Percentiles rank a stretch among this genome's conserved stretches.
Evolutionary conservation across 2,888 invertebrate genomes (phyloP).

Genomic region (Cantharis lateralis): DNA sequence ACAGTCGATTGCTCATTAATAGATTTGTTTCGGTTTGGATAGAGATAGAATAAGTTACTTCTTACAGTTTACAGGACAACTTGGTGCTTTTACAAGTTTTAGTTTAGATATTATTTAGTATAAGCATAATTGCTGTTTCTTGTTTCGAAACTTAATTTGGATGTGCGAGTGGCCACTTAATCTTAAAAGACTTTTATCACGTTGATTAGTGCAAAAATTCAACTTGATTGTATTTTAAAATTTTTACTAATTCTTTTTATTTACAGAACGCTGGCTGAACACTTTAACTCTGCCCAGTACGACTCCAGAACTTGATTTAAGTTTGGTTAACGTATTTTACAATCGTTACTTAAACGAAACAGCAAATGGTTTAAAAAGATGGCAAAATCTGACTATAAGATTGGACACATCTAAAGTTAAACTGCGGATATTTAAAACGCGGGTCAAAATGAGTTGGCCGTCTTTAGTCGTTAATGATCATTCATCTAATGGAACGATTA

Average conservation of each 20-base stretch:
- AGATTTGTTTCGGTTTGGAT: no score
- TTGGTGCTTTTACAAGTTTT: no score
- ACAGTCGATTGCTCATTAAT: no score
- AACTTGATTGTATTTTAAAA: background rate
- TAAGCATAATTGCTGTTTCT: no score
- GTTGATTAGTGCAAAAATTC: background rate
- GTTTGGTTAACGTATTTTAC: slow-evolving; percentile 66
- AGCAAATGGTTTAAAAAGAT: slow-evolving; percentile 55
- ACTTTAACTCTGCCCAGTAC: slow-evolving; percentile 67
- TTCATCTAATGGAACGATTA: slow-evolving; percentile 54
- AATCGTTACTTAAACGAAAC: slow-evolving; percentile 63
- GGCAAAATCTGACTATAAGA: slow-evolving; percentile 73
- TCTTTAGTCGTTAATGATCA: slow-evolving; percentile 53
- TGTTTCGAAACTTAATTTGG: background rate
- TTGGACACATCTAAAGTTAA: slow-evolving; percentile 75
- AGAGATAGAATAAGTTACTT: no score
- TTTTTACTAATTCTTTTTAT: background rate
- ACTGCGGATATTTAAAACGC: slow-evolving; percentile 68
- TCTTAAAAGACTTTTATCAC: background rate
- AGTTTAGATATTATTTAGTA: no score
- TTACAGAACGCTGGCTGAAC: slow-evolving; percentile 64
- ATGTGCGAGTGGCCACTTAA: background rate
- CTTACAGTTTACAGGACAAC: no score
- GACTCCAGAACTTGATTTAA: slow-evolving; percentile 71
- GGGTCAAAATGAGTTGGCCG: slow-evolving; percentile 73